Evolutionary conservation across 2,888 invertebrate species (phyloP).

Genomic region (Toxonevra muliebris): DNA sequence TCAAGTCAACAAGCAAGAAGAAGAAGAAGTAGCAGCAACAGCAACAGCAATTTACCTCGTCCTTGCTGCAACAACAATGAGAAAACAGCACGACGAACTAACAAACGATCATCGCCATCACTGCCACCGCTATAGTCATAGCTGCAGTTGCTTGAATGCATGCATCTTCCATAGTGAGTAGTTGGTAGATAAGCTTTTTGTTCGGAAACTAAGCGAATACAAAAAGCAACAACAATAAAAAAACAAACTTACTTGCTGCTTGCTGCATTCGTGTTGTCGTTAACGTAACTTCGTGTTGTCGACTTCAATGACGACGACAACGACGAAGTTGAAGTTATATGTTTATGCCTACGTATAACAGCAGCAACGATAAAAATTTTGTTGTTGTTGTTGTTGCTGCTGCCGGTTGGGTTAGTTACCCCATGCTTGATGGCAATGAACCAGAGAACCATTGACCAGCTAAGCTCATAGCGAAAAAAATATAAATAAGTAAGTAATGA

Average conservation of each 20-base stretch:
- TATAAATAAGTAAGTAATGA: not conserved
- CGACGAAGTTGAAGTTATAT: not conserved
- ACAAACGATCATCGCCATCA: too few species aligned
- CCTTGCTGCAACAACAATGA: not conserved
- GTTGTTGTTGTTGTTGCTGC: constrained; percentile 36
- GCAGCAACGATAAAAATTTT: constrained; percentile 14
- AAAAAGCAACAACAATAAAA: too few species aligned
- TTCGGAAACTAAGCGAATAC: not conserved
- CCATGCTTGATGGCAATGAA: constrained; percentile 65
- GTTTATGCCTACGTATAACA: constrained; percentile 13
- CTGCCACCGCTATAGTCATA: too few species aligned
- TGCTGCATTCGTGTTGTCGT: too few species aligned
- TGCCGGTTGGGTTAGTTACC: constrained; percentile 62
- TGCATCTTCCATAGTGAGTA: not conserved
- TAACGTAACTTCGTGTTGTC: not conserved
- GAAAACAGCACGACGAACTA: not conserved
- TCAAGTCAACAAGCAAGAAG: not conserved
- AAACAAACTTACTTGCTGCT: too few species aligned
- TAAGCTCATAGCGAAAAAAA: constrained; percentile 37
- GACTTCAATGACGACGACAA: not conserved
- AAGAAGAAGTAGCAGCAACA: not conserved
- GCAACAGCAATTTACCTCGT: not conserved
- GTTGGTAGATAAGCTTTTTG: not conserved
- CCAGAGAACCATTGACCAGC: constrained; percentile 65
- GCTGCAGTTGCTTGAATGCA: not conserved